A percentile compares a stretch with the other conserved stretches of the same genome.
Evolutionary conservation across 2,797 vertebrate genomes (phyloP).

Genomic region (Heteromormyrus szaboi): DNA sequence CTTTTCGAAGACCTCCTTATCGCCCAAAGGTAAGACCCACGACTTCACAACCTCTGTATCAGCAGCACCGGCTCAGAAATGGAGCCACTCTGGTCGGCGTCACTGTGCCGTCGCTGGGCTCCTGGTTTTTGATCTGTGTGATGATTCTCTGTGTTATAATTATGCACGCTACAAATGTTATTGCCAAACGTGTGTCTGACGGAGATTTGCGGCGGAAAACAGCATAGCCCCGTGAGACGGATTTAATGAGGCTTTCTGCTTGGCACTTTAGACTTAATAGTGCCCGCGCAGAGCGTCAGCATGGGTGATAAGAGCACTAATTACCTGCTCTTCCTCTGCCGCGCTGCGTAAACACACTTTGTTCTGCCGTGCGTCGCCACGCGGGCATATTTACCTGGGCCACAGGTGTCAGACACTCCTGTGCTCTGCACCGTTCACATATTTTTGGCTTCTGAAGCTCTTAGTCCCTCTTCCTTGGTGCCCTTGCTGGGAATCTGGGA

Average conservation of each 20-base stretch:
- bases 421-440: background rate
- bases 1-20: conserved; percentile 90
- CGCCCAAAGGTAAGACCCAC: conserved; percentile 80
- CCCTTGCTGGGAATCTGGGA: background rate
- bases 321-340: background rate
- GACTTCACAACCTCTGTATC: too few relatives aligned
- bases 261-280: background rate
- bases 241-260: background rate
- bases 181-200: background rate
- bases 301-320: conserved; percentile 16
- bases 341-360: background rate
- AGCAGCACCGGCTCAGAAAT: too few relatives aligned
- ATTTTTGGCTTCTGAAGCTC: background rate
- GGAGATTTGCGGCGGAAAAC: background rate
- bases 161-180: background rate
- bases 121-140: background rate
- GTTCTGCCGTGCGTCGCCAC: background rate
- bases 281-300: background rate
- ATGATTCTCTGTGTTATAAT: background rate
- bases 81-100: background rate
- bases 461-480: background rate
- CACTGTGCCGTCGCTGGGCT: background rate
- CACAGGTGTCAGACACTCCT: background rate
- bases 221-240: background rate
- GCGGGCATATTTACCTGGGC: background rate